Percentiles rank a stretch among this genome's conserved stretches.
Evolutionary conservation across 2,113 vertebrate species (phyloP).

Genomic region (Todiramphus saurophagus): DNA sequence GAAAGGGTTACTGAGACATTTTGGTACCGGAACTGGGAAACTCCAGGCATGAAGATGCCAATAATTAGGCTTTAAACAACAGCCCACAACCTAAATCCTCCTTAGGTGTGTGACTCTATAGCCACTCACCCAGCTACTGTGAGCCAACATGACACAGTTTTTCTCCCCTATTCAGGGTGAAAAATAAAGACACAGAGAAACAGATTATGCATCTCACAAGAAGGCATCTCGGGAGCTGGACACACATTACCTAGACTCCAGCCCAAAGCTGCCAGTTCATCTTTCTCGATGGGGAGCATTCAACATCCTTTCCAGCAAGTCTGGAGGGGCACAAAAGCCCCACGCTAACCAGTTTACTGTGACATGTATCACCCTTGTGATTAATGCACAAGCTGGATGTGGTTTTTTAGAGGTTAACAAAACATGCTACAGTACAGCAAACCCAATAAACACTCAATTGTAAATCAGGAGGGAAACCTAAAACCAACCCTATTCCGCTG

Average conservation of each 20-base stretch:
- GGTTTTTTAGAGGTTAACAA: slow-evolving; percentile 25
- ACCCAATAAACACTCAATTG: slow-evolving; percentile 48
- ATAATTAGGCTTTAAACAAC: neutral
- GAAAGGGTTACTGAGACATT: neutral
- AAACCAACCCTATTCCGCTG: slow-evolving; percentile 8
- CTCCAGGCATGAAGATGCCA: neutral
- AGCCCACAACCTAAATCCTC: neutral
- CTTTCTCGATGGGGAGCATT: neutral
- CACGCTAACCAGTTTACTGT: fast-evolving
- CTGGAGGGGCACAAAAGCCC: neutral
- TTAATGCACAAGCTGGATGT: neutral
- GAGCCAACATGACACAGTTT: fast-evolving
- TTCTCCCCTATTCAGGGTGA: fast-evolving
- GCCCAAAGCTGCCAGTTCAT: fast-evolving
- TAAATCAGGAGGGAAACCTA: slow-evolving; percentile 51
- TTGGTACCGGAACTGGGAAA: neutral
- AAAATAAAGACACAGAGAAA: neutral
- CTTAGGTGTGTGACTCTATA: fast-evolving
- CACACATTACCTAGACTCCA: neutral
- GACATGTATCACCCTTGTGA: neutral
- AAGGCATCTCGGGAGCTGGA: neutral
- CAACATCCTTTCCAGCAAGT: fast-evolving
- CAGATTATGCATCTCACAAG: fast-evolving
- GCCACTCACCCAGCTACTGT: neutral
- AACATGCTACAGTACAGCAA: slow-evolving; percentile 35